These are phyloP conservation scores for Endotricha flammealis DNA, from an alignment of 2,888 invertebrate species.

Conservation along the genomic window DNA sequence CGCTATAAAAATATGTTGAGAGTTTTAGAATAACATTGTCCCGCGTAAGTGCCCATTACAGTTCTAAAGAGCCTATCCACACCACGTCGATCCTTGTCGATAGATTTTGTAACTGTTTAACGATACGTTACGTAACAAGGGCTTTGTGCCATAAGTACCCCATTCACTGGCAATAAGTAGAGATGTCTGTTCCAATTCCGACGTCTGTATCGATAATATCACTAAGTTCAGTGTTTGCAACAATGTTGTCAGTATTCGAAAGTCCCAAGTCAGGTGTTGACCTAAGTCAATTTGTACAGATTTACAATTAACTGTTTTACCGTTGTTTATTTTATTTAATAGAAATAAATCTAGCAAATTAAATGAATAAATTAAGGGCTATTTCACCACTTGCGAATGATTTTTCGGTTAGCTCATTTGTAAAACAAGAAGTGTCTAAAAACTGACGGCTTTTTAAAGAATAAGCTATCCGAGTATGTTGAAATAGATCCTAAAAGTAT, in stretches of 20 bases:
- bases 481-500: too few relatives aligned
- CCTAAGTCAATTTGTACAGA: too few relatives aligned
- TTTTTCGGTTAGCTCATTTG: too few relatives aligned
- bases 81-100: conserved; percentile 39
- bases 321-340: too few relatives aligned
- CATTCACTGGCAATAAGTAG: conserved; percentile 47
- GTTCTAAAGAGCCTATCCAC: conserved; percentile 26
- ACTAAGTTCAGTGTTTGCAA: neutral
- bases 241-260: neutral
- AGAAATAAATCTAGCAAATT: too few relatives aligned
- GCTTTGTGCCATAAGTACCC: conserved; percentile 55
- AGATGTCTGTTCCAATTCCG: conserved; percentile 24
- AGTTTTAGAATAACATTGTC: conserved; percentile 8
- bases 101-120: conserved; percentile 55
- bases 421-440: too few relatives aligned
- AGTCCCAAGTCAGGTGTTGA: neutral
- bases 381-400: too few relatives aligned
- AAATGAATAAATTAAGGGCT: too few relatives aligned
- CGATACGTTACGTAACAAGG: conserved; percentile 55
- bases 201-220: conserved; percentile 2
- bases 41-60: conserved; percentile 29
- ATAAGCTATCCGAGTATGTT: too few relatives aligned
- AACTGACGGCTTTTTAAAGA: too few relatives aligned
- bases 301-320: too few relatives aligned
- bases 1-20: conserved; percentile 10